These are phyloP conservation scores for Mylabris phalerata DNA, from an alignment of 1,140 invertebrate species.

Conservation along the genomic window DNA sequence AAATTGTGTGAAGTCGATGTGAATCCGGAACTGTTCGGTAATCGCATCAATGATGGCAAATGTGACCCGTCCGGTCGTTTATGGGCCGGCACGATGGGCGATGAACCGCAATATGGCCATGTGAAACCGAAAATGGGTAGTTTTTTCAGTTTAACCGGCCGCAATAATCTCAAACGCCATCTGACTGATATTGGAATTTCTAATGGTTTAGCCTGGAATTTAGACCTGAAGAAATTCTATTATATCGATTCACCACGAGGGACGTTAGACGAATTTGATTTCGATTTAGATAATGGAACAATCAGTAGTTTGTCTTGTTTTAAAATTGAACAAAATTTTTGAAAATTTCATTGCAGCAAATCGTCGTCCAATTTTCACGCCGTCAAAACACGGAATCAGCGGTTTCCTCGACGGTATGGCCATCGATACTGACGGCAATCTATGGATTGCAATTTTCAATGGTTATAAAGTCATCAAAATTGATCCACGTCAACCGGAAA, in stretches of 20 bases:
- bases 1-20: conserved; percentile 44
- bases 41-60: conserved; percentile 80
- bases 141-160: conserved; percentile 21
- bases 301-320: conserved; percentile 51
- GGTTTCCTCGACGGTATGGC: conserved; percentile 61
- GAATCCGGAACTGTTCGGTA: conserved; percentile 40
- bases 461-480: conserved; percentile 34
- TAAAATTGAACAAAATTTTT: too few relatives aligned
- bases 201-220: conserved; percentile 76
- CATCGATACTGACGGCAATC: conserved; percentile 54
- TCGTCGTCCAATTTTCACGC: conserved; percentile 23
- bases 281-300: conserved; percentile 56
- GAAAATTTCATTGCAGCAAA: conserved; percentile 18
- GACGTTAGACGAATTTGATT: conserved; percentile 65
- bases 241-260: conserved; percentile 64
- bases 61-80: conserved; percentile 69
- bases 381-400: conserved; percentile 22
- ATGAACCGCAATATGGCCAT: conserved; percentile 22
- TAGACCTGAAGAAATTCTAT: conserved; percentile 60
- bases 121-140: conserved; percentile 21
- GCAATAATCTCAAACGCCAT: conserved; percentile 25
- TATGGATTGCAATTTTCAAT: conserved; percentile 55
- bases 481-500: conserved; percentile 34
- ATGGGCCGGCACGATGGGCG: conserved; percentile 45
- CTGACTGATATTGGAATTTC: conserved; percentile 56